Evolutionary conservation across 2,888 invertebrate species (phyloP).

Genomic region (Lasioglossum figueresi): DNA sequence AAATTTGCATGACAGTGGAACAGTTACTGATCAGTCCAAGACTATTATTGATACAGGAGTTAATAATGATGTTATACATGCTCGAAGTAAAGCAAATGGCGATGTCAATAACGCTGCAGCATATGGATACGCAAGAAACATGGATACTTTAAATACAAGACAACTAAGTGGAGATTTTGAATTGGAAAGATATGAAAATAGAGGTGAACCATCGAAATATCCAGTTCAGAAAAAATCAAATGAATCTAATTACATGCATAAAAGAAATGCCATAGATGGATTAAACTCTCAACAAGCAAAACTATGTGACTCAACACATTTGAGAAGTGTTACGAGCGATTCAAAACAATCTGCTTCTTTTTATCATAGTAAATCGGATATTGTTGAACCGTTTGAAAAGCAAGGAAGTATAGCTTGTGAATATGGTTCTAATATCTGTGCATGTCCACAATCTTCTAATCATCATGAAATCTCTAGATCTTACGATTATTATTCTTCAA

Average conservation of each 20-base stretch:
- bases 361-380: slow-evolving; percentile 45
- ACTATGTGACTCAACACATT: slow-evolving; percentile 26
- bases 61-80: slow-evolving; percentile 75
- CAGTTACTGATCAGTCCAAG: slow-evolving; percentile 48
- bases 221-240: slow-evolving; percentile 47
- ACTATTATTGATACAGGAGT: slow-evolving; percentile 55
- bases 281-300: slow-evolving; percentile 38
- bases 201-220: slow-evolving; percentile 46
- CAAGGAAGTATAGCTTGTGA: slow-evolving; percentile 30
- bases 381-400: slow-evolving; percentile 32
- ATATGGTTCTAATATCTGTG: slow-evolving; percentile 34
- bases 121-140: slow-evolving; percentile 45
- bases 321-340: slow-evolving; percentile 30
- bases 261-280: slow-evolving; percentile 42
- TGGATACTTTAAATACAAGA: slow-evolving; percentile 42
- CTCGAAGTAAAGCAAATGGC: slow-evolving; percentile 72
- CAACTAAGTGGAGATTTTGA: slow-evolving; percentile 43
- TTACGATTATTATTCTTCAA: slow-evolving; percentile 62
- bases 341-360: slow-evolving; percentile 33
- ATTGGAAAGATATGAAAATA: slow-evolving; percentile 43
- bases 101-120: slow-evolving; percentile 51
- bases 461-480: slow-evolving; percentile 46
- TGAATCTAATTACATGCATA: slow-evolving; percentile 46
- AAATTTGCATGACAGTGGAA: slow-evolving; percentile 64
- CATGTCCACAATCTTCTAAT: slow-evolving; percentile 39